Evolutionary conservation across 1,140 invertebrate genomes (phyloP), one percentile per base, ranked within the genome.

Genomic region (Hyles vespertilio): DNA sequence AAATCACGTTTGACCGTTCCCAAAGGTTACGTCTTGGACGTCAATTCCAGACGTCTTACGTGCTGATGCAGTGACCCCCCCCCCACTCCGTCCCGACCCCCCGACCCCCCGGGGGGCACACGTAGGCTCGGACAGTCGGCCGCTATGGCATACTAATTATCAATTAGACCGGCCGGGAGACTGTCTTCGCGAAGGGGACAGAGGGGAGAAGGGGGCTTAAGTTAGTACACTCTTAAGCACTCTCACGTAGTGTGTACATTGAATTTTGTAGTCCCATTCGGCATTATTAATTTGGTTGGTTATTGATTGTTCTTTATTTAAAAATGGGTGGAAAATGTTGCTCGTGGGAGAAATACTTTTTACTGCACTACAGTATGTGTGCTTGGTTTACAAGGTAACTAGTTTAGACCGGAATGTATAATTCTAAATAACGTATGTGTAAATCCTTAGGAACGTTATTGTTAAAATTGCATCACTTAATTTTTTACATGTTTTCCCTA

Each of bases 101-200:
- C 3, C 10, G 49, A 47, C 46, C 46, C 33, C 44, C 11, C 10
- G 46, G 36, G 49, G 44, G 53, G 44, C 9, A 65, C 76, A 74
- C 75, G 79, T 77, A 74, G 77, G 73, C 77, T 59, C 61, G 77
- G 71, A 78, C 70, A 69, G 36, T 40, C 36, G 52, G 52, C 61
- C 65, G 61, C 52, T 54, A 47, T 61, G 56, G 79, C 74, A 81
- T 81, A 75, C 77, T 81, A 79, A 81, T 79, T 81, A 79, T 74
- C 70, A 77, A 78, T 76, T 78, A 79, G 74, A 68, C 51, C 49
- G 58, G 9, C 9, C 7, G 34, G 51, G 51, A 52, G 51, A 32
- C n/a, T 8, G 48, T 12, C 48, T 8, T 22, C 48, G 36, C 36
- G 36, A 40, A 40, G 36, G 4, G 60, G 64, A 63, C 62, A 51